Evolutionary conservation across 2,888 invertebrate genomes (phyloP).

Genomic region (Apodemia duryi): DNA sequence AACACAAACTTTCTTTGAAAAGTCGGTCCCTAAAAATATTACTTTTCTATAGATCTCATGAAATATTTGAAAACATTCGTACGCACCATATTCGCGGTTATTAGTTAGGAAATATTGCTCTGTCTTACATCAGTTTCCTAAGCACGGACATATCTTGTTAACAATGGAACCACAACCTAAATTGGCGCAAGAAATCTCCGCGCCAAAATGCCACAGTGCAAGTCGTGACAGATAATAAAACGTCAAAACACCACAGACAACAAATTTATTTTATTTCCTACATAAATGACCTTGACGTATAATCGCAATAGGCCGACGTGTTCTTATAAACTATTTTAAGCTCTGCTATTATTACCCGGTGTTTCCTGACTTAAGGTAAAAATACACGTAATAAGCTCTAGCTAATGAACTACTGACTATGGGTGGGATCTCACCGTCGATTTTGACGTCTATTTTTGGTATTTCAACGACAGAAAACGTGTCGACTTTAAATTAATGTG

Average conservation of each 20-base stretch:
- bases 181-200: background rate
- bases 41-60: too few relatives aligned
- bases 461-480: background rate
- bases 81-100: too few relatives aligned
- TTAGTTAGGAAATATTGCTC: too few relatives aligned
- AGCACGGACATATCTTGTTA: background rate
- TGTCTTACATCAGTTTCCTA: background rate
- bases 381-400: slow-evolving; percentile 32
- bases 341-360: slow-evolving; percentile 37
- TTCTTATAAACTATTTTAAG: slow-evolving; percentile 33
- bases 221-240: slow-evolving; percentile 30
- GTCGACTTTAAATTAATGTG: background rate
- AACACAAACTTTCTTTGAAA: too few relatives aligned
- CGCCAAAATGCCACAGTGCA: slow-evolving; percentile 14
- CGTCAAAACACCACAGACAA: slow-evolving; percentile 31
- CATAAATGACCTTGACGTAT: slow-evolving; percentile 21
- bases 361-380: slow-evolving; percentile 31
- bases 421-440: background rate
- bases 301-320: slow-evolving; percentile 32
- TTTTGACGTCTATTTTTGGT: background rate
- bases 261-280: slow-evolving; percentile 26
- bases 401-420: slow-evolving; percentile 24
- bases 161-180: slow-evolving; percentile 10
- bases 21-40: too few relatives aligned
- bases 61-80: too few relatives aligned